Evolutionary conservation across 2,888 invertebrate species (phyloP), one percentile per base, ranked within the genome.

Genomic region (Sarcophaga rosellei): DNA sequence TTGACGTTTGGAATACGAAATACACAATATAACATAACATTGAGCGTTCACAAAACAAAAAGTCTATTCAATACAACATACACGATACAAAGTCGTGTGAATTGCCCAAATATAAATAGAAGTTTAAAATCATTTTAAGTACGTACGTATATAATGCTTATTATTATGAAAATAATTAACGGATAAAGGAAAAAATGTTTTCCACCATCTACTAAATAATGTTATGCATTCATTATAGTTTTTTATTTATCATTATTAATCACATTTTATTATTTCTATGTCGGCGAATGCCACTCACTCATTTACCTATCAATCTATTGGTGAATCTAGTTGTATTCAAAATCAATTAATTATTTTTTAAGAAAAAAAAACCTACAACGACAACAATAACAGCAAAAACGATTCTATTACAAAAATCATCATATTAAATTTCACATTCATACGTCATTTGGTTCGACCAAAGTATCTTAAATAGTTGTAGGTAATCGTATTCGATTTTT

Each of bases 391-490:
- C 1, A 17, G 17, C 1, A 53, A 53, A 53, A 53, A 3, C 12
- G 12, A 53, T 17, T 75, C 61, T 5, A 59, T 72, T 72, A 66
- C 17, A 73, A 44, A 66, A 53, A 78, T 35, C 17, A 62, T 15
- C 44, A 47, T 75, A 81, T 76, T 70, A 63, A 57, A 63, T 76
- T 81, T 70, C 81, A 57, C 12, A 47, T 23, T 68, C 62, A 15
- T 68, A 81, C 81, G 81, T 81, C 74, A 81, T 74, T 74, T 68
- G 63, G 61, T 68, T n/a, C 21, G 45, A 70, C 81, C 35, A 75
- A 74, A 75, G 62, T 75, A 69, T 62, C 81, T 62, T 35, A 62
- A 63, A 63, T 45, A 62, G 69, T 81, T 81, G 68, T 61, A n/a
- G n/a, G n/a, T n/a, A 61, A 45, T 74, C 61, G 53, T 53, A 0